Base-by-base conservation (phyloP, 2,113 vertebrate genomes). In the Menidia beryllina region DNA sequence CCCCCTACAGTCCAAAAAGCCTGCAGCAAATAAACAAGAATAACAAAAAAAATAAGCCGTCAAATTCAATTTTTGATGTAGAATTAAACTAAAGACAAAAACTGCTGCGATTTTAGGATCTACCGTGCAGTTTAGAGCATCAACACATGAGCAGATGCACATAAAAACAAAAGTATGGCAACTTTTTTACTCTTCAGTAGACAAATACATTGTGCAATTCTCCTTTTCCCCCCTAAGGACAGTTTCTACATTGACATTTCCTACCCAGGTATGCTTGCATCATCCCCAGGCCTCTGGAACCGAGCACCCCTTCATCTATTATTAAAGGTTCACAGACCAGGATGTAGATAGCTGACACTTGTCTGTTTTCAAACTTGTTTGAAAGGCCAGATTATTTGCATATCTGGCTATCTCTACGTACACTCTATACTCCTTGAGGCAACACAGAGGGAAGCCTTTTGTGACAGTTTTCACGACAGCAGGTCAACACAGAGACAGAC, bases 31-130 rank as follows among this genome's bases (percentile, higher is more conserved):
- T 43, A 55, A 54, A 66, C 3, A 34, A n/a, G n/a, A 14, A 25
- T 70, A 62, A 77, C 48, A n/a, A 5, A 26, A 23, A 60, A 30
- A 23, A 36, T 7, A 26, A 2, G 5, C 3, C 3, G 39, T 14
- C 12, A 41, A 15, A 3, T 2, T 41, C 17, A 11, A 17, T 53
- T 30, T 25, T 24, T 21, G 39, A 30, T 5, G 3, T 10, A 7
- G 30, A 64, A 53, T 52, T 68, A 26, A 63, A 63, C 55, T 24
- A 50, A 61, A 76, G 60, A 25, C 26, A 58, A 70, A 25, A 9
- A 26, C 54, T 64, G 67, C 59, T 63, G 24, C 63, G 75, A 4
- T 49, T 45, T 21, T 56, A 30, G 56, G 49, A 49, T 13, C 59
- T 27, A 30, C 20, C 25, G 21, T 30, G n/a, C 64, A 49, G 43